These are phyloP conservation scores for Triplophysa siluroides DNA, from an alignment of 2,113 vertebrate genomes.

Conservation along the genomic window DNA sequence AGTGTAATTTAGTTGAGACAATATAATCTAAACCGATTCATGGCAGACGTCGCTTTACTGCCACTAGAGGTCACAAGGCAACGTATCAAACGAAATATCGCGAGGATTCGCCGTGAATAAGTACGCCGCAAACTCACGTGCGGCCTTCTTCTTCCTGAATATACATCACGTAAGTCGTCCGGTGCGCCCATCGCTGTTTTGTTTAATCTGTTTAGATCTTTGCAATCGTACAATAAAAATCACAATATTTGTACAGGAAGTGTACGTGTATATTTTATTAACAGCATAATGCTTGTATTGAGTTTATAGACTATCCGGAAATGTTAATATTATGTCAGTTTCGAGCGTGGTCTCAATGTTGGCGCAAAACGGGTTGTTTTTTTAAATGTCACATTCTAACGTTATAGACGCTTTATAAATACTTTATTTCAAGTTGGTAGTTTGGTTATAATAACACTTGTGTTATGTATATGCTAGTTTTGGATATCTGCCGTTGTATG, in stretches of 20 bases:
- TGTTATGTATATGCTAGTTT: neutral
- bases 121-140: neutral
- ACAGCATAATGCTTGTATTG: neutral
- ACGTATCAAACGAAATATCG: conserved; percentile 59
- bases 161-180: conserved; percentile 74
- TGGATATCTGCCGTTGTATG: neutral
- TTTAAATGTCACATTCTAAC: no score
- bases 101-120: conserved; percentile 61
- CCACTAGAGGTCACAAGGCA: neutral
- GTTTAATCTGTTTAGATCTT: conserved; percentile 59
- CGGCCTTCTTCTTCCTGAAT: conserved; percentile 74
- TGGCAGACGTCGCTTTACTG: neutral
- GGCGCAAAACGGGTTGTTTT: neutral
- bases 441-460: no score
- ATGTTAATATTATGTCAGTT: neutral
- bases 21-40: neutral
- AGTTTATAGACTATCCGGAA: neutral
- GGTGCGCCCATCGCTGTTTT: accelerated
- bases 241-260: accelerated
- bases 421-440: accelerated
- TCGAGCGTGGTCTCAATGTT: neutral
- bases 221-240: conserved; percentile 34
- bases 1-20: no score
- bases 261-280: neutral
- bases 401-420: neutral